Evolutionary conservation across 2,888 invertebrate species (phyloP).

Genomic region (Metellina segmentata): DNA sequence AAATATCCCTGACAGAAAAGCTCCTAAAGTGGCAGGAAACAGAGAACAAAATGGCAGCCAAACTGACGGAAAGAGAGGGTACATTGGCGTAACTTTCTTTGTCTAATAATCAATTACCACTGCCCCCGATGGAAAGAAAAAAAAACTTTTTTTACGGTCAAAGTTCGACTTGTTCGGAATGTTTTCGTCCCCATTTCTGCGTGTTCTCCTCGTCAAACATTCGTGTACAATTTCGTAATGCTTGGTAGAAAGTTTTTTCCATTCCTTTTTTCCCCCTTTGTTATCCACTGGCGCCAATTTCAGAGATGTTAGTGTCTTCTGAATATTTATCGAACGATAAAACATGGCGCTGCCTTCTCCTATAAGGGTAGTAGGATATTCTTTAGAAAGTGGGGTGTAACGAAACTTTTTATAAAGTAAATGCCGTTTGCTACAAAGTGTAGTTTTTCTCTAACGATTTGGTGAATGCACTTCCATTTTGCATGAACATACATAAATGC

Average conservation of each 20-base stretch:
- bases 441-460: too few relatives aligned
- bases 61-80: constrained; percentile 5
- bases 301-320: constrained; percentile 16
- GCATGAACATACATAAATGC: too few relatives aligned
- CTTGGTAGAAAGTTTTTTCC: constrained; percentile 23
- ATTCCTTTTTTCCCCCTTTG: constrained; percentile 1
- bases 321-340: constrained; percentile 56
- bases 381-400: neutral
- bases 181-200: constrained; percentile 54
- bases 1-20: neutral
- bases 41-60: constrained; percentile 2
- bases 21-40: neutral
- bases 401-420: neutral
- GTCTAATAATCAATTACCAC: constrained; percentile 63
- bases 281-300: constrained; percentile 31
- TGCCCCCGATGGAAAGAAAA: neutral
- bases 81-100: constrained; percentile 34
- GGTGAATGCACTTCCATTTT: too few relatives aligned
- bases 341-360: neutral
- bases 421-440: neutral
- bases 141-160: constrained; percentile 63
- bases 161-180: constrained; percentile 69
- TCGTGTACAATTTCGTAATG: constrained; percentile 57
- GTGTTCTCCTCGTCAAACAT: constrained; percentile 52
- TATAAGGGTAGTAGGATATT: neutral